These are phyloP conservation scores for Reticulitermes speratus DNA, from an alignment of 1,140 invertebrate genomes.

Conservation along the genomic window DNA sequence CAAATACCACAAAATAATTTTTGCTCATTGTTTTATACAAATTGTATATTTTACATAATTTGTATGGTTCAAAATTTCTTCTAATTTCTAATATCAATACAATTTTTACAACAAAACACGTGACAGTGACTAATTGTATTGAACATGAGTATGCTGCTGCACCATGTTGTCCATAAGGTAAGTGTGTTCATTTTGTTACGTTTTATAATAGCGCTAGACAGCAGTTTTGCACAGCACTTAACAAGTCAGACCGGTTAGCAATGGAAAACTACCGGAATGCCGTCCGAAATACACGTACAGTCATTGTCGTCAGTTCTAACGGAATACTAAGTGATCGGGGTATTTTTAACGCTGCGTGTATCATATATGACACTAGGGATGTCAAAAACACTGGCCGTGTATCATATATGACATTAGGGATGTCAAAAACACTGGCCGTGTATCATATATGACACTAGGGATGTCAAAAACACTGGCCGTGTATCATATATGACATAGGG, in stretches of 20 bases:
- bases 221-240: not conserved
- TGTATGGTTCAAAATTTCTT: not conserved
- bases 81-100: not conserved
- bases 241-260: not conserved
- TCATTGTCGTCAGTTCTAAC: no score
- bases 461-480: no score
- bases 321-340: no score
- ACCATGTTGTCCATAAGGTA: not conserved
- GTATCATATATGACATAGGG: no score
- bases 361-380: no score
- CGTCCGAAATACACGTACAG: not conserved
- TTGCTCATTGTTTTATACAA: not conserved
- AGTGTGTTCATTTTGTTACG: not conserved
- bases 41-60: not conserved
- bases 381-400: no score
- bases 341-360: no score
- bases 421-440: no score
- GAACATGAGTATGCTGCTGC: not conserved
- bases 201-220: not conserved
- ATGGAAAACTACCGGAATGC: slow-evolving; percentile 1
- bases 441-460: no score
- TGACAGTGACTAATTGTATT: not conserved
- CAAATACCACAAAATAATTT: not conserved
- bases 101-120: not conserved
- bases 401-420: no score